These are phyloP conservation scores for Lapara coniferarum DNA, from an alignment of 2,888 invertebrate genomes.

Conservation along the genomic window DNA sequence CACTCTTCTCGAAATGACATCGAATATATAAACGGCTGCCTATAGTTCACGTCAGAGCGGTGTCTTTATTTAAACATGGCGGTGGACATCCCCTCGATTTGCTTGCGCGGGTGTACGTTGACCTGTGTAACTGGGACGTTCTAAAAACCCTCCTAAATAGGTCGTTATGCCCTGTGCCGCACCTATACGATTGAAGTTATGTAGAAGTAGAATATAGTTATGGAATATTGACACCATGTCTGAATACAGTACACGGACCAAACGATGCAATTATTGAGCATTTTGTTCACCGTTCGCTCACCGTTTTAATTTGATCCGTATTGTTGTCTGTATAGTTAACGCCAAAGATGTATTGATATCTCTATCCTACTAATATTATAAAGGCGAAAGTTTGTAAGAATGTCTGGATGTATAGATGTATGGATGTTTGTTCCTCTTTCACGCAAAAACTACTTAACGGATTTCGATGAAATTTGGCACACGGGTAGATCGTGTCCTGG, in stretches of 20 bases:
- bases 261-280: neutral
- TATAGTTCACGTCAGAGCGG: neutral
- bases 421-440: too few species aligned
- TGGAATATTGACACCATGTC: neutral
- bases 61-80: conserved; percentile 17
- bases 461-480: too few species aligned
- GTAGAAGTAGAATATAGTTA: conserved; percentile 34
- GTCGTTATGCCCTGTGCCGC: conserved; percentile 53
- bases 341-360: conserved; percentile 1
- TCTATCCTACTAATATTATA: too few species aligned
- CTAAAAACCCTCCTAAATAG: conserved; percentile 53
- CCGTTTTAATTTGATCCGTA: neutral
- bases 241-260: neutral
- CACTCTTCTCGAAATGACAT: conserved; percentile 39
- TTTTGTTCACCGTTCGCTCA: neutral
- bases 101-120: conserved; percentile 47
- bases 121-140: conserved; percentile 54
- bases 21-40: conserved; percentile 28
- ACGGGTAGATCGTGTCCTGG: too few species aligned
- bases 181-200: conserved; percentile 39
- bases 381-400: too few species aligned
- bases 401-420: too few species aligned
- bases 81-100: conserved; percentile 39
- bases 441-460: too few species aligned
- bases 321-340: neutral